Percentiles rank a stretch among this genome's conserved stretches.
These are phyloP conservation scores for Xiphophorus hellerii DNA, from an alignment of 2,113 vertebrate genomes.

Conservation along the genomic window DNA sequence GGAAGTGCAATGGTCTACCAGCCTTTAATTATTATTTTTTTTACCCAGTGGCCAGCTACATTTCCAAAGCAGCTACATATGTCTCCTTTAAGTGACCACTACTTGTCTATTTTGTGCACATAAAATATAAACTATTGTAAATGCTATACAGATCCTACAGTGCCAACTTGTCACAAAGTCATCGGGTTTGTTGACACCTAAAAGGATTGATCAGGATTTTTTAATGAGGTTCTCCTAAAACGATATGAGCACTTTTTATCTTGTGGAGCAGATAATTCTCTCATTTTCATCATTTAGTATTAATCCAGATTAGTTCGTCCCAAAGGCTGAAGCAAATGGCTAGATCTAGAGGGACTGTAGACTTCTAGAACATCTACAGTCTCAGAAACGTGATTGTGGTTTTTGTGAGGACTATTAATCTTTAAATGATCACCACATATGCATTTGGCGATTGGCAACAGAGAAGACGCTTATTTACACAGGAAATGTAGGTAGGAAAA, in stretches of 20 bases:
- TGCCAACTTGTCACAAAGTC: constrained; percentile 56
- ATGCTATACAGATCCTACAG: constrained; percentile 73
- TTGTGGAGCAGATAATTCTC: background rate
- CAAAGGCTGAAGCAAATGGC: background rate
- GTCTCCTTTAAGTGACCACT: constrained; percentile 69
- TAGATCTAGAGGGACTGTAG: background rate
- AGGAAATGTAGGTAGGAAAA: background rate
- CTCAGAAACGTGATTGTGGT: background rate
- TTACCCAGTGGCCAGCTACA: constrained; percentile 79
- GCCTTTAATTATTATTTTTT: constrained; percentile 60
- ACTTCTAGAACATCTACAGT: background rate
- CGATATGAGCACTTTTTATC: background rate
- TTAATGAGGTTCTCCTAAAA: background rate
- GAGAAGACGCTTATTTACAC: background rate
- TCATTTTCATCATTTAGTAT: background rate
- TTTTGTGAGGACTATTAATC: background rate
- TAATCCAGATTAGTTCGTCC: background rate
- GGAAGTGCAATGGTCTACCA: constrained; percentile 79
- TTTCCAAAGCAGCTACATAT: constrained; percentile 77
- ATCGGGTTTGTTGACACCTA: constrained; percentile 60
- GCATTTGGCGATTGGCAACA: background rate
- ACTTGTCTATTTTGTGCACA: constrained; percentile 73
- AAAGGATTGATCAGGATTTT: constrained; percentile 21
- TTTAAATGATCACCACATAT: background rate
- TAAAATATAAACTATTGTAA: constrained; percentile 76